A percentile compares a stretch with the other conserved stretches of the same genome.
Conservation (phyloP, 2,888 invertebrate genomes). For the Cremastobaeus sp. region DNA sequence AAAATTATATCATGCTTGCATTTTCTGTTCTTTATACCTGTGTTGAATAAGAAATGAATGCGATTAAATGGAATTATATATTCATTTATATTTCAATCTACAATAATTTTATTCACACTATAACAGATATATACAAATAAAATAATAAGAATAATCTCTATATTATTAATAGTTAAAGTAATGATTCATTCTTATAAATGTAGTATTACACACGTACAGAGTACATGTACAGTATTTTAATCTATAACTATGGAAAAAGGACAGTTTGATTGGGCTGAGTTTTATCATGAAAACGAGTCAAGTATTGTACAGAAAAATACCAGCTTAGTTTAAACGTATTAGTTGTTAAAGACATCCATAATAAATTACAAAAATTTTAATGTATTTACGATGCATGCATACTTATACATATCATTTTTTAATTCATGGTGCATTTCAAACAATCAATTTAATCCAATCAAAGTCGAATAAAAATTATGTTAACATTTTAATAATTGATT, state of each 20-base stretch:
- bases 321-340: slow-evolving; percentile 16
- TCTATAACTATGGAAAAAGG: slow-evolving; percentile 37
- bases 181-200: slow-evolving; percentile 57
- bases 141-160: slow-evolving; percentile 67
- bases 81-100: slow-evolving; percentile 55
- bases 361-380: too few species aligned
- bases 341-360: too few species aligned
- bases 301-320: slow-evolving; percentile 37
- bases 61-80: not conserved
- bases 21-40: not conserved
- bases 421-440: too few species aligned
- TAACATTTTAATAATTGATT: too few species aligned
- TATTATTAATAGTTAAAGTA: slow-evolving; percentile 42
- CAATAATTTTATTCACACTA: slow-evolving; percentile 74
- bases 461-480: too few species aligned
- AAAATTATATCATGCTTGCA: too few species aligned
- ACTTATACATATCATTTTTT: too few species aligned
- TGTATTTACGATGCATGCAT: too few species aligned
- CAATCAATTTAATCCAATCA: too few species aligned
- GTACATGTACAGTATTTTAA: slow-evolving; percentile 29
- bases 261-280: slow-evolving; percentile 47
- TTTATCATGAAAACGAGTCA: slow-evolving; percentile 28
- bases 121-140: slow-evolving; percentile 74
- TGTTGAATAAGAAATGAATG: not conserved
- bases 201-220: slow-evolving; percentile 33